Evolutionary conservation across 2,888 invertebrate genomes (phyloP), one percentile per base, ranked within the genome.

Genomic region (Nemotelus pantherinus): DNA sequence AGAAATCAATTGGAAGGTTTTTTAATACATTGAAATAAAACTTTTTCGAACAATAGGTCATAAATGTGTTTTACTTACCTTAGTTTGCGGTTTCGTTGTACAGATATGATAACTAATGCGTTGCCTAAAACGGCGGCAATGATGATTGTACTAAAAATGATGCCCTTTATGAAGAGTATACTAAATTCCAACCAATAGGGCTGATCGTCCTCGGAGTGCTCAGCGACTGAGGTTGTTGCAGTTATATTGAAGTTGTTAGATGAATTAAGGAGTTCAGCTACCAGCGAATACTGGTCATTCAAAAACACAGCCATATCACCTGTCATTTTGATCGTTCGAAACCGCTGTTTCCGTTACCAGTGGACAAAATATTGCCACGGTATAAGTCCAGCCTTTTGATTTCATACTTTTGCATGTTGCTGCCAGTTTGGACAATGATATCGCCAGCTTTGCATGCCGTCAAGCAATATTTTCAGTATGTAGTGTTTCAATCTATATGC

Each of bases 111-210:
- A 83, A 98, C 97, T 81, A 98, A 89, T 2, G 96, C 93, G 89
- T 98, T 98, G 76, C 97, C 98, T 77, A 97, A 90, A 39, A 96
- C 92, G 48, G 97, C 97, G 81, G 95, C 93, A 77, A 95, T 90
- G 84, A 97, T 97, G 86, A 97, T 96, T 82, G 91, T 91, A 78
- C 93, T 91, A 91, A 97, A 96, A 82, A 94, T 89, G 84, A 94
- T 90, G 78, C 92, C 93, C 86, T 94, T 94, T 82, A 93, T 87
- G 80, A 93, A 89, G 82, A 93, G 88, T 57, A 91, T 84, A 79
- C 93, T 85, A 64, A 90, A 84, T 57, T 89, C 89, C 65, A 89
- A 84, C 91, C 91, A 91, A 82, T 83, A 84, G 10, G 79, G 64
- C n/a, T 65, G 75, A 43, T 77, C 67, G 50, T 79, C 78, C 39